These are phyloP conservation scores for Drosophila sproati DNA, from an alignment of 1,140 invertebrate genomes.

Conservation along the genomic window DNA sequence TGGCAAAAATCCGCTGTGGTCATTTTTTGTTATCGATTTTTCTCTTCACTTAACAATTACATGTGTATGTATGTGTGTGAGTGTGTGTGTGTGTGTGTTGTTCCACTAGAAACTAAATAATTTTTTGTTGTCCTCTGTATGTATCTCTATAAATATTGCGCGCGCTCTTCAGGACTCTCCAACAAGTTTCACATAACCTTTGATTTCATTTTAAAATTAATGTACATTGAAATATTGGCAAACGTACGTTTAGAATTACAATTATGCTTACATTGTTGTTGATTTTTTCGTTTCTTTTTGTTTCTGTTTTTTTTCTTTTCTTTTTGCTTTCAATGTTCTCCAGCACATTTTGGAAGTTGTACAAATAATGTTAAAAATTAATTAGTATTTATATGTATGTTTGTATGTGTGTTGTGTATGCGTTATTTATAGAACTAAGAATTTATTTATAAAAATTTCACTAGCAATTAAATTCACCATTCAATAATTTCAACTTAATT, in stretches of 20 bases:
- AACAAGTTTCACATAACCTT: constrained; percentile 73
- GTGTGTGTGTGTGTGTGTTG: constrained; percentile 26
- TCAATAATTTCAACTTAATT: constrained; percentile 75
- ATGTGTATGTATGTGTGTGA: constrained; percentile 33
- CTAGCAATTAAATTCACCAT: constrained; percentile 80
- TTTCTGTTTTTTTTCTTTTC: constrained; percentile 14
- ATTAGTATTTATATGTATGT: constrained; percentile 41
- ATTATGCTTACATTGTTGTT: constrained; percentile 32
- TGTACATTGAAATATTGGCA: constrained; percentile 70
- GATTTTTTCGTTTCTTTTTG: background rate
- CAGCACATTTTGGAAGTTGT: constrained; percentile 68
- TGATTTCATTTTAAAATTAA: constrained; percentile 55
- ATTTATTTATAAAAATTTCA: constrained; percentile 81
- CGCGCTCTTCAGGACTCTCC: constrained; percentile 38
- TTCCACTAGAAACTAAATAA: constrained; percentile 73
- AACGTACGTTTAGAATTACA: constrained; percentile 40
- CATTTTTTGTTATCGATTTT: constrained; percentile 39
- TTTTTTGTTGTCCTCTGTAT: constrained; percentile 41
- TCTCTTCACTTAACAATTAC: constrained; percentile 51
- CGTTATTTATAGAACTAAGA: constrained; percentile 57
- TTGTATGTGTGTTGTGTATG: constrained; percentile 19
- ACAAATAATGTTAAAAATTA: constrained; percentile 63
- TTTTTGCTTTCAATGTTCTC: constrained; percentile 51
- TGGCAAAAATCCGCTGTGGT: constrained; percentile 71
- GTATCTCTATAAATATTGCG: constrained; percentile 48